Base-by-base conservation (phyloP, 2,797 vertebrate genomes). In the Meda fulgida region DNA sequence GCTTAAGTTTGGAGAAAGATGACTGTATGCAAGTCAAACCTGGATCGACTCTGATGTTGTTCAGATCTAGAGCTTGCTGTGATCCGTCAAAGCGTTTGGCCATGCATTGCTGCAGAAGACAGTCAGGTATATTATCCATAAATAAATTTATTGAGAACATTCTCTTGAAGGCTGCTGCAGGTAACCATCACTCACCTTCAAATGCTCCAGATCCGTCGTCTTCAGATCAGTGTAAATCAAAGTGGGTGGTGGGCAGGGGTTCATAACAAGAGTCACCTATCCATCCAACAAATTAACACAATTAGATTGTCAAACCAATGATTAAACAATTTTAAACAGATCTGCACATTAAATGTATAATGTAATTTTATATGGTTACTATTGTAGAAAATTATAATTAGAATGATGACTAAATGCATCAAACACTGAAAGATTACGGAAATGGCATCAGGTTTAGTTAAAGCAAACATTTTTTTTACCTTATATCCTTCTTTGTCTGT, bases 1-100 rank as follows among this genome's bases (percentile, higher is more conserved):
- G 26, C 13, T 70, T 18, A 36, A 21, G 0, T 18, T 9, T 40
- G 21, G 40, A 75, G 14, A 66, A 75, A 65, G 9, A n/a, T 1
- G 23, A 38, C 5, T 36, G 23, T 16, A 34, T 36, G 4, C 9
- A 71, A 38, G 38, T 48, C 58, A 73, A 92, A 98, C 97, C 97
- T 91, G 97, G 95, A 89, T 98, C 97, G 38, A 93, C 93, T 75
- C 96, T 95, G 58, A 99, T 93, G 90, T 95, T 96, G 90, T 96
- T 98, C 86, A 99, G 92, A 84, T 99, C 96, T 60, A 99, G 91
- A 0, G 97, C 95, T 91, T 96, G 96, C 66, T 96, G 97, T 18
- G 97, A 96, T 67, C 94, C 96, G 75, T 99, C 96, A 0, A 97
- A 99, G 34, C 97, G 95, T 89, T 97, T 98, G 60, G 96, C 96